Conservation (phyloP, 2,888 invertebrate species). For the Pollenia griseotomentosa region DNA sequence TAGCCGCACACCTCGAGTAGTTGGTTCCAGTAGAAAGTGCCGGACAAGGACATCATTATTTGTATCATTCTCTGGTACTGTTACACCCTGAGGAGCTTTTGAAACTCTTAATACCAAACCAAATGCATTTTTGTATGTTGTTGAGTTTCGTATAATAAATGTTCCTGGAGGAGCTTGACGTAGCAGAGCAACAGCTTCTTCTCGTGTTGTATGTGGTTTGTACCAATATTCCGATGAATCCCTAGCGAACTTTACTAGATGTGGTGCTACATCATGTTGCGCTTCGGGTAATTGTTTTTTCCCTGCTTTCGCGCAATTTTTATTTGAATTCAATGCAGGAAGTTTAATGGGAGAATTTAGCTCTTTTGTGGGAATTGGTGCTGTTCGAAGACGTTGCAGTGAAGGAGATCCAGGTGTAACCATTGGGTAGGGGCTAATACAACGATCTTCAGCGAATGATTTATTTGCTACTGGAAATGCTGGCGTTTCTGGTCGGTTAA, state of each 20-base stretch:
- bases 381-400: constrained; percentile 42
- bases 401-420: constrained; percentile 59
- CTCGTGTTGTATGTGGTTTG: constrained; percentile 96
- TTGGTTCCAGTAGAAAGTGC: constrained; percentile 98
- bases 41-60: constrained; percentile 92
- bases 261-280: constrained; percentile 93
- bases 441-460: constrained; percentile 88
- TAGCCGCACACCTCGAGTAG: constrained; percentile 96
- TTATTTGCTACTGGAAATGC: constrained; percentile 95
- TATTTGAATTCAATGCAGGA: constrained; percentile 81
- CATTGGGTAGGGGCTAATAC: constrained; percentile 78
- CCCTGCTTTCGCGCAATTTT: constrained; percentile 77
- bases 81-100: constrained; percentile 90
- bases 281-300: constrained; percentile 31
- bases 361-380: neutral
- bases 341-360: constrained; percentile 11
- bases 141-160: constrained; percentile 98
- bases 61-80: constrained; percentile 83
- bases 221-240: constrained; percentile 99
- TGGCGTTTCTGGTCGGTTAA: constrained; percentile 92
- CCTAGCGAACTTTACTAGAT: constrained; percentile 92
- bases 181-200: constrained; percentile 96
- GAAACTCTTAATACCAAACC: constrained; percentile 97
- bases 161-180: constrained; percentile 95
- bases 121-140: constrained; percentile 89